phyloP scores from a whole-genome alignment of 2,113 vertebrate genomes.

The Podilymbus podiceps region DNA sequence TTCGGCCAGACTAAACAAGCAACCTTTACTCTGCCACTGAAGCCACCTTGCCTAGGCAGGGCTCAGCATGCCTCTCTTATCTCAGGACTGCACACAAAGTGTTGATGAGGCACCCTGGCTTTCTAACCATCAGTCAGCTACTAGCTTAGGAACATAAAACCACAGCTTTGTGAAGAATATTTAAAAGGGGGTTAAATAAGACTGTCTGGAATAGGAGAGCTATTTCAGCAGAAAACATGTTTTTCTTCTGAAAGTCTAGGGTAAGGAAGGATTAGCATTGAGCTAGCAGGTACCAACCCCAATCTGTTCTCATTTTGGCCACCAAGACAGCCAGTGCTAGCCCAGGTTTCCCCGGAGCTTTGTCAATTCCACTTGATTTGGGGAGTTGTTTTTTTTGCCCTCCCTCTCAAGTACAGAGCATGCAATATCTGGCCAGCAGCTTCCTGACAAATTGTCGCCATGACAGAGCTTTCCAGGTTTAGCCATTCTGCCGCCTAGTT shows the following conservation, averaged over 20 bases:
- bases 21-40: constrained; percentile 46
- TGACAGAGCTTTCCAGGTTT: background rate
- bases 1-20: constrained; percentile 42
- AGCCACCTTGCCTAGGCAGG: background rate
- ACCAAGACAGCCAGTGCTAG: background rate
- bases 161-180: background rate
- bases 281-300: background rate
- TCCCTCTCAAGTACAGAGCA: background rate
- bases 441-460: background rate
- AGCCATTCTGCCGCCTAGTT: background rate
- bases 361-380: background rate
- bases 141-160: background rate
- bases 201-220: background rate
- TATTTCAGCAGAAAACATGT: background rate
- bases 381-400: too few species aligned
- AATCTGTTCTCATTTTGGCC: background rate
- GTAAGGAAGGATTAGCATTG: background rate
- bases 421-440: background rate
- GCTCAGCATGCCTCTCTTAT: background rate
- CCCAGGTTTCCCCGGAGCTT: background rate
- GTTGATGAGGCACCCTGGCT: background rate
- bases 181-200: background rate
- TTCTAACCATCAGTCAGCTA: background rate
- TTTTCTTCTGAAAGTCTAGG: background rate
- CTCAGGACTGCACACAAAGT: background rate